Percentiles rank a stretch among this genome's conserved stretches.
Conservation (phyloP, 1,140 invertebrate genomes). For the Elysia chlorotica region DNA sequence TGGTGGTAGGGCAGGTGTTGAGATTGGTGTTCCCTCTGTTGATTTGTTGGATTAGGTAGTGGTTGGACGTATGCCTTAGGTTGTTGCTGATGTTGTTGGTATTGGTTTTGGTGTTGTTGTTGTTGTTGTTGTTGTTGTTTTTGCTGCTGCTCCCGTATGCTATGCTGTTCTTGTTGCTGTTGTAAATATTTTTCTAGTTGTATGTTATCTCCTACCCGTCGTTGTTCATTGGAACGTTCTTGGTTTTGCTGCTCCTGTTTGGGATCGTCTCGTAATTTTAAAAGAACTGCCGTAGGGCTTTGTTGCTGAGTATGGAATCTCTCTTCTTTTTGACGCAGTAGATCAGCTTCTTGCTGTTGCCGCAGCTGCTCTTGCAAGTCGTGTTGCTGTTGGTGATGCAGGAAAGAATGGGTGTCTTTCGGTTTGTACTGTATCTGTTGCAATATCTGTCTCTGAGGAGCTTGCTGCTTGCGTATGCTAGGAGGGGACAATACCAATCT, state of each 20-base stretch:
- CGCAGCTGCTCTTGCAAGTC: background rate
- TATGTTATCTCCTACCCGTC: no score
- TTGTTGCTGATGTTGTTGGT: background rate
- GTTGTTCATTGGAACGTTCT: no score
- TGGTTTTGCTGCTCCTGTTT: no score
- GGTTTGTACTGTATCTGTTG: background rate
- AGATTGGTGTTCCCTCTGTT: background rate
- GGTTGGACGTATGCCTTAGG: background rate
- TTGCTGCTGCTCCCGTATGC: no score
- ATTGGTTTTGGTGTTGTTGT: background rate
- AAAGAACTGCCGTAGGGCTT: no score
- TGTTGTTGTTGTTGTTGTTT: conserved; percentile 12
- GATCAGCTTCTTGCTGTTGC: conserved; percentile 3
- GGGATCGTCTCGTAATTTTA: no score
- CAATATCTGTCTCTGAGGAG: background rate
- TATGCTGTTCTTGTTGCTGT: no score
- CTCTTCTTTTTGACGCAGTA: no score
- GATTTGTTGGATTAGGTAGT: no score
- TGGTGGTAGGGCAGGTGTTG: background rate
- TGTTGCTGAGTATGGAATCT: no score
- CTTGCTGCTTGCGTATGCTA: conserved; percentile 16
- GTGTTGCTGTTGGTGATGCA: background rate
- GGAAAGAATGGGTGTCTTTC: no score
- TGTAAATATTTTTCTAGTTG: no score
- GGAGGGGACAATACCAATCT: conserved; percentile 24